Evolutionary conservation across 2,113 vertebrate genomes (phyloP).

Genomic region (Saimiri boliviensis): DNA sequence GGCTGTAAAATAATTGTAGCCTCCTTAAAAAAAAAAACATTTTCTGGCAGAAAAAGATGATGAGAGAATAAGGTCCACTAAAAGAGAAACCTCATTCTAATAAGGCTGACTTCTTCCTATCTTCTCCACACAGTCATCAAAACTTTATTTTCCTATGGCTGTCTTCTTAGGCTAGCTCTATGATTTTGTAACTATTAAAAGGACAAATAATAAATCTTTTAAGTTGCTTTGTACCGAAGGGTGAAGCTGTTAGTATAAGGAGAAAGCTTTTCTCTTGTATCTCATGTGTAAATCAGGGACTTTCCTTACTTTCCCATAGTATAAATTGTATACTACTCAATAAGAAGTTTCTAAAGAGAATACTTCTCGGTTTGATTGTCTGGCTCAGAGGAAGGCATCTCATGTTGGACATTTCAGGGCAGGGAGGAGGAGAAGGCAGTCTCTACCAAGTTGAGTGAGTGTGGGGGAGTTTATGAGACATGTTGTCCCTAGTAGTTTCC

Average conservation of each 20-base stretch:
- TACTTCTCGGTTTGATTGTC: fast-evolving
- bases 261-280: neutral
- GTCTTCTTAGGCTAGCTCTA: neutral
- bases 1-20: neutral
- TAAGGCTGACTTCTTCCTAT: neutral
- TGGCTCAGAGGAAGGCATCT: neutral
- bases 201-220: neutral
- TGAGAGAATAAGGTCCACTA: neutral
- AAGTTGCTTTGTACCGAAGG: neutral
- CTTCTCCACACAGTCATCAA: neutral
- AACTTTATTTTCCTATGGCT: neutral
- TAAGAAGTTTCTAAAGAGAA: neutral
- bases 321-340: neutral
- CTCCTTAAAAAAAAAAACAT: neutral
- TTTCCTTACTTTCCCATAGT: neutral
- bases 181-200: neutral
- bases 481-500: neutral
- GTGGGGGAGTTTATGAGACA: neutral
- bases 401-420: neutral
- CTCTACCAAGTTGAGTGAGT: neutral
- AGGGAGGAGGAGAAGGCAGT: neutral
- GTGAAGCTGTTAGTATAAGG: neutral
- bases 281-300: neutral
- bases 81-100: neutral
- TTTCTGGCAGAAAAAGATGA: neutral